Evolutionary conservation across 2,888 invertebrate genomes (phyloP).

Genomic region (Podotricha telesiphe): DNA sequence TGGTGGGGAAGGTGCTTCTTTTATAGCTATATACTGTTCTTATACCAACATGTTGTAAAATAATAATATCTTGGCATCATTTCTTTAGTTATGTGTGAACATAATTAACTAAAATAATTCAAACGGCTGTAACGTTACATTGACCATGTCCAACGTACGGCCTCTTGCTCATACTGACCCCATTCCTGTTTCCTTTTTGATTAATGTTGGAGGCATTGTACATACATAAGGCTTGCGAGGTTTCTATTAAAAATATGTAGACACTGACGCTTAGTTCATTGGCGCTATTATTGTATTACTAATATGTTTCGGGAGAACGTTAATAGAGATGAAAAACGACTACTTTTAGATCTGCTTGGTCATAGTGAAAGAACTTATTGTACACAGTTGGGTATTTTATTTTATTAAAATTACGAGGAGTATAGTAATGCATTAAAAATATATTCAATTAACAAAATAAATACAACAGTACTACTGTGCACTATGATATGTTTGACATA

Average conservation of each 20-base stretch:
- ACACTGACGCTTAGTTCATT: too few species aligned
- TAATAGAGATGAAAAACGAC: too few species aligned
- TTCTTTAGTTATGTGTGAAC: background rate
- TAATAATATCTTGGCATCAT: background rate
- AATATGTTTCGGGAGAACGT: too few species aligned
- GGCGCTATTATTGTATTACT: too few species aligned
- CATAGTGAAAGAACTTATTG: background rate
- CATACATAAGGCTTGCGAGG: conserved; percentile 41
- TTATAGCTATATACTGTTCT: too few species aligned
- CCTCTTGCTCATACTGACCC: conserved; percentile 64
- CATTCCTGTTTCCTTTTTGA: conserved; percentile 72
- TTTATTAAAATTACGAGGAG: background rate
- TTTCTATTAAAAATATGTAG: conserved; percentile 12
- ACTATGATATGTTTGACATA: too few species aligned
- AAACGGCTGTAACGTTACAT: conserved; percentile 51
- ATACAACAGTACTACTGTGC: too few species aligned
- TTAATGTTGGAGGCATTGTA: conserved; percentile 55
- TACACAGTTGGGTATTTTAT: background rate
- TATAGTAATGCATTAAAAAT: background rate
- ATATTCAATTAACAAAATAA: too few species aligned
- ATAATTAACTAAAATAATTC: conserved; percentile 10
- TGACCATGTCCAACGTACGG: conserved; percentile 57
- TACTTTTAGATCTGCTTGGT: too few species aligned
- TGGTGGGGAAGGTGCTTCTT: too few species aligned
- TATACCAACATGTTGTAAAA: background rate